phyloP scores from a whole-genome alignment of 2,888 invertebrate species.

The Flexamia atlantica region DNA sequence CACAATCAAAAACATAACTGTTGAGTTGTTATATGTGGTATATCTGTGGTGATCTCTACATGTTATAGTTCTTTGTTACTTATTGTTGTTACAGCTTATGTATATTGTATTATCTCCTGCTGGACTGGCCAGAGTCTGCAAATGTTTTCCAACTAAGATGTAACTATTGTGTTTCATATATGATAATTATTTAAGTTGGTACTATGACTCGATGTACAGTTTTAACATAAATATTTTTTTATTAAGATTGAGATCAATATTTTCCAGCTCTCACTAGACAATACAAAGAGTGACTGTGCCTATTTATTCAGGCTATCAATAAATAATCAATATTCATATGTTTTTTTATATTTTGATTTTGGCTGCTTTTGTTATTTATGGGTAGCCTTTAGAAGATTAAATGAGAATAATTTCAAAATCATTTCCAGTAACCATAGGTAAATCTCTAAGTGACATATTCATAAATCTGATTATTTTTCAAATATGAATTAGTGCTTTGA shows the following conservation, averaged over 20 bases:
- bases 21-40: slow-evolving; percentile 28
- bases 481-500: neutral
- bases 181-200: neutral
- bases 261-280: neutral
- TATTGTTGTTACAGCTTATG: slow-evolving; percentile 31
- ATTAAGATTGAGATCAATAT: neutral
- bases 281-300: neutral
- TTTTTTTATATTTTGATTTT: neutral
- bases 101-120: slow-evolving; percentile 24
- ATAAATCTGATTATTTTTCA: neutral
- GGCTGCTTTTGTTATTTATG: too few species aligned
- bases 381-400: too few species aligned
- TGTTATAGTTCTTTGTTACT: slow-evolving; percentile 34
- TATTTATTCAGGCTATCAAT: neutral
- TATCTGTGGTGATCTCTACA: slow-evolving; percentile 15
- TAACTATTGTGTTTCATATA: neutral
- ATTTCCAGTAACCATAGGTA: too few species aligned
- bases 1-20: slow-evolving; percentile 27
- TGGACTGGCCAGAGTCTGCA: neutral
- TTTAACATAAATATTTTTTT: neutral
- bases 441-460: neutral
- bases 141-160: neutral
- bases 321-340: neutral
- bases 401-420: too few species aligned
- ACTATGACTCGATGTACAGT: too few species aligned